A percentile compares a stretch with the other conserved stretches of the same genome.
Evolutionary conservation across 2,113 vertebrate genomes (phyloP).

Genomic region (Lasiurus borealis): DNA sequence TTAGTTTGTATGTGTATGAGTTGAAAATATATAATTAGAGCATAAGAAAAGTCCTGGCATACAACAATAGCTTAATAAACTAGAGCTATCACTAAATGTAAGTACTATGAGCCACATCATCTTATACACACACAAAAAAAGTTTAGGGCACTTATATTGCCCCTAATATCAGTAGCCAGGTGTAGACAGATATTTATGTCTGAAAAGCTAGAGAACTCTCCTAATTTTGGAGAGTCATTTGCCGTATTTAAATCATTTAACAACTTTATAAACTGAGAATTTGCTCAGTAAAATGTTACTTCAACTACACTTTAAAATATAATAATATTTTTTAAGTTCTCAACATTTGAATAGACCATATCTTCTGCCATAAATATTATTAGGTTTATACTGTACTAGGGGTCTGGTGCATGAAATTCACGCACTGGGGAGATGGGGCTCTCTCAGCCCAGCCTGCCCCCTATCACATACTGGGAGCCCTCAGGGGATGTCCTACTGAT

Average conservation of each 20-base stretch:
- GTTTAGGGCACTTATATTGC: background rate
- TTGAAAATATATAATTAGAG: background rate
- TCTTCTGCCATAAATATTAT: background rate
- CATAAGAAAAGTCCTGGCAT: background rate
- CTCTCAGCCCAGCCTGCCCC: too few species aligned
- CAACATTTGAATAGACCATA: background rate
- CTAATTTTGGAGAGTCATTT: constrained; percentile 23
- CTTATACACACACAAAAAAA: background rate
- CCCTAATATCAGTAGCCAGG: background rate
- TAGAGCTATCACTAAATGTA: background rate
- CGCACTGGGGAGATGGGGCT: too few species aligned
- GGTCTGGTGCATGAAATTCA: too few species aligned
- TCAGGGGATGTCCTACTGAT: too few species aligned
- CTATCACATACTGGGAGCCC: too few species aligned
- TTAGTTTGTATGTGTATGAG: background rate
- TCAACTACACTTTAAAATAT: background rate
- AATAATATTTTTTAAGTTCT: background rate
- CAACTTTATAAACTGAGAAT: background rate
- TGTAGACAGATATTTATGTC: background rate
- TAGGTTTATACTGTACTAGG: background rate
- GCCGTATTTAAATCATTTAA: constrained; percentile 24
- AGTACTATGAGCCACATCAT: too few species aligned
- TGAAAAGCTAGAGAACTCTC: background rate
- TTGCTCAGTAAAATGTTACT: background rate
- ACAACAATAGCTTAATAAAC: background rate